phyloP scores from a whole-genome alignment of 2,888 invertebrate species.

The Rhingia campestris region DNA sequence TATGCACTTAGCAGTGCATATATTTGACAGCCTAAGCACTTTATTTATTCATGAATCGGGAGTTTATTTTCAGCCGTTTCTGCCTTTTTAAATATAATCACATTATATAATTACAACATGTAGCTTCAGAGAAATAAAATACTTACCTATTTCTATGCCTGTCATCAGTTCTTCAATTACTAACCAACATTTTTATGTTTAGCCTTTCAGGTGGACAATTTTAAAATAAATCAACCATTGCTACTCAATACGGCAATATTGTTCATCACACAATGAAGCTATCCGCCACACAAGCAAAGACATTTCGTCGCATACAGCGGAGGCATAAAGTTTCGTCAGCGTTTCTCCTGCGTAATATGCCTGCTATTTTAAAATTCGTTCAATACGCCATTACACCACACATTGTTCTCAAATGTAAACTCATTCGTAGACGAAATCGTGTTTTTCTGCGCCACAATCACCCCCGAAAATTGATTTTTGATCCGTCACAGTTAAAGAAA shows the following conservation, averaged over 20 bases:
- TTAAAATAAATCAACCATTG: not conserved
- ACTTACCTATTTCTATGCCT: no score
- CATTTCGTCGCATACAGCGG: slow-evolving; percentile 76
- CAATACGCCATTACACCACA: slow-evolving; percentile 78
- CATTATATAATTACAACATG: no score
- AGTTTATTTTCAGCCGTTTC: no score
- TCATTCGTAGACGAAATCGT: slow-evolving; percentile 76
- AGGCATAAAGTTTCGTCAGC: slow-evolving; percentile 78
- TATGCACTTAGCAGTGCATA: no score
- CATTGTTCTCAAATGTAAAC: slow-evolving; percentile 77
- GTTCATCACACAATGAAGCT: slow-evolving; percentile 48
- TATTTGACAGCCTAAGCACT: not conserved
- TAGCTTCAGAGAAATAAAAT: no score
- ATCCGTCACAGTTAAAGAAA: slow-evolving; percentile 77
- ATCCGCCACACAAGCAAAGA: slow-evolving; percentile 74
- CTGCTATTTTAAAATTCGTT: slow-evolving; percentile 78
- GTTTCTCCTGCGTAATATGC: slow-evolving; percentile 78
- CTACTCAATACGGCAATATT: not conserved
- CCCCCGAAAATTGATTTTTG: slow-evolving; percentile 77
- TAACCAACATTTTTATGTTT: slow-evolving; percentile 40
- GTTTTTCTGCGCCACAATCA: slow-evolving; percentile 76
- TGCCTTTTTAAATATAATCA: no score
- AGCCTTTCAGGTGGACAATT: slow-evolving; percentile 53
- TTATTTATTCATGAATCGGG: not conserved
- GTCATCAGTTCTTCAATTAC: slow-evolving; percentile 4